phyloP scores from a whole-genome alignment of 2,888 invertebrate species.

The Dendrolimus pini region DNA sequence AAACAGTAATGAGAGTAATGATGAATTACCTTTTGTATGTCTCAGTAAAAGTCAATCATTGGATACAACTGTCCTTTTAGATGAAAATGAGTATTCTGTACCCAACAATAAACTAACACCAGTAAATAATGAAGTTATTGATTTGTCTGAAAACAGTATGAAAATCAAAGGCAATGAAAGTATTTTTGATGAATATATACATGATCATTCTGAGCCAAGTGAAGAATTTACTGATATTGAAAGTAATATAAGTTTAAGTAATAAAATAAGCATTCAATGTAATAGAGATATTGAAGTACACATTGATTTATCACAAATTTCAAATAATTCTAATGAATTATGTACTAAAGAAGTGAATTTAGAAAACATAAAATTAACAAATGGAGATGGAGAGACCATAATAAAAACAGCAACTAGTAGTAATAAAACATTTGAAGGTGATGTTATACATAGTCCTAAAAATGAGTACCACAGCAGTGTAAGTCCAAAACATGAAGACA shows the following conservation, averaged over 20 bases:
- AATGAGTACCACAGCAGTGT: neutral
- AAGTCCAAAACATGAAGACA: neutral
- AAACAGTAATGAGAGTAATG: conserved; percentile 35
- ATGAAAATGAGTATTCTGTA: conserved; percentile 11
- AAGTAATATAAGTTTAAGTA: no score
- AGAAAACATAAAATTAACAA: neutral
- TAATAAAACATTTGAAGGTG: neutral
- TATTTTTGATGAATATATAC: conserved; percentile 37
- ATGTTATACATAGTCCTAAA: neutral
- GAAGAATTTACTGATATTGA: conserved; percentile 2
- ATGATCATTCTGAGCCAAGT: conserved; percentile 32
- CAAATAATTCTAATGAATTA: neutral
- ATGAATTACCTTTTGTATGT: conserved; percentile 40
- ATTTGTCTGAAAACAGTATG: conserved; percentile 21
- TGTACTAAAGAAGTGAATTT: neutral
- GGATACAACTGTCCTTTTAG: conserved; percentile 36
- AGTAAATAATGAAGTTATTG: conserved; percentile 11
- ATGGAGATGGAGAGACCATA: neutral
- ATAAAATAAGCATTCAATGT: neutral
- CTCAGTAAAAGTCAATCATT: conserved; percentile 22
- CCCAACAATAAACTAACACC: conserved; percentile 7
- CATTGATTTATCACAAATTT: conserved; percentile 1
- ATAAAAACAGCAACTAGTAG: neutral
- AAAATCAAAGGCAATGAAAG: conserved; percentile 17
- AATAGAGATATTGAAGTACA: neutral